These are phyloP conservation scores for Galerucella pusilla DNA, from an alignment of 2,888 invertebrate species.

Conservation along the genomic window DNA sequence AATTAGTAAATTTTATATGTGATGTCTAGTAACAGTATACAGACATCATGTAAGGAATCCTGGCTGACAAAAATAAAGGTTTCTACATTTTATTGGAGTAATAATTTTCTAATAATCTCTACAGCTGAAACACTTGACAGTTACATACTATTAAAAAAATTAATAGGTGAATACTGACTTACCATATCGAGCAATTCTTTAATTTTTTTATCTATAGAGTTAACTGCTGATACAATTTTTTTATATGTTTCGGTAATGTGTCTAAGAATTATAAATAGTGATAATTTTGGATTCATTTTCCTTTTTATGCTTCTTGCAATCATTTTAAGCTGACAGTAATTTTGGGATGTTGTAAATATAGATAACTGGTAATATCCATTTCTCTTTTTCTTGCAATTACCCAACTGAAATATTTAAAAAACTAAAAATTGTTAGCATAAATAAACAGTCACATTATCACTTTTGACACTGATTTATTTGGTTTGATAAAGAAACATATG, in stretches of 20 bases:
- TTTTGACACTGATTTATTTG: no score
- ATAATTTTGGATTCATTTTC: not conserved
- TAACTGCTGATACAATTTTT: not conserved
- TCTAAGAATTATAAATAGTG: not conserved
- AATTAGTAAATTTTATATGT: no score
- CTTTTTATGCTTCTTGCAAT: not conserved
- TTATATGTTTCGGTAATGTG: not conserved
- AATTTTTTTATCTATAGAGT: not conserved
- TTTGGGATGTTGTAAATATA: not conserved
- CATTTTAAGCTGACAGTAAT: not conserved
- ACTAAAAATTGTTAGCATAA: no score
- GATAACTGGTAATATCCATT: not conserved
- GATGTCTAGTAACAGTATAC: no score
- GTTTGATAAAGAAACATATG: no score
- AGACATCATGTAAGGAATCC: no score
- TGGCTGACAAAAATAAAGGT: no score
- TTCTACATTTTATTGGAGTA: no score
- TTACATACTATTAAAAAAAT: no score
- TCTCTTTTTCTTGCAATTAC: not conserved
- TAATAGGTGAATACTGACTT: not conserved
- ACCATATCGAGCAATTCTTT: not conserved
- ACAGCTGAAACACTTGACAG: no score
- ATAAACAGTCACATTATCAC: no score
- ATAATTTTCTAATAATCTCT: no score
- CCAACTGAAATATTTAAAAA: not conserved